Conservation (phyloP, 2,797 vertebrate genomes). For the Thaleichthys pacificus region DNA sequence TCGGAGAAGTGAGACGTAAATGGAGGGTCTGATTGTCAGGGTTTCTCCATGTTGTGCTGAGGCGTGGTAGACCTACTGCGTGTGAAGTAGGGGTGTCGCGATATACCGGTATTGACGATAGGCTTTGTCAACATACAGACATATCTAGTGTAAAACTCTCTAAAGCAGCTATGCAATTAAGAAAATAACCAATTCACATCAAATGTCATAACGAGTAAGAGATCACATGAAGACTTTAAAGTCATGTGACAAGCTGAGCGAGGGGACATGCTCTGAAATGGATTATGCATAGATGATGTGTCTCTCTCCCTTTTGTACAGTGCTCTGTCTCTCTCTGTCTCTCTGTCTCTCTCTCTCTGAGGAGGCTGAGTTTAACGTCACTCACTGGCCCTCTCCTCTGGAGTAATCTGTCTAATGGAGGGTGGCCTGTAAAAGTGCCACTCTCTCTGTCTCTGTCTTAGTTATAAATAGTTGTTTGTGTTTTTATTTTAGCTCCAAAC, state of each 20-base stretch:
- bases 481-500: background rate
- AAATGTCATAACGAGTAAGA: background rate
- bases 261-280: background rate
- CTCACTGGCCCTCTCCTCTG: background rate
- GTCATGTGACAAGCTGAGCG: background rate
- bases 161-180: background rate
- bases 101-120: no score
- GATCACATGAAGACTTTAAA: conserved; percentile 1
- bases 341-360: background rate
- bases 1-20: background rate
- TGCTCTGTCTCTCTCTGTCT: background rate
- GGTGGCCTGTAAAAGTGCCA: background rate
- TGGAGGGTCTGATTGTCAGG: background rate
- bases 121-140: background rate
- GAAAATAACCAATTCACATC: background rate
- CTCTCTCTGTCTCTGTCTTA: background rate
- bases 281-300: conserved; percentile 9
- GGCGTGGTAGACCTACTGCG: background rate
- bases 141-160: background rate
- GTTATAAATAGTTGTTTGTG: conserved; percentile 12
- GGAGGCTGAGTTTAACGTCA: background rate
- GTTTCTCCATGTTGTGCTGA: background rate
- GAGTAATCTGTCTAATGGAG: conserved; percentile 10
- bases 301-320: background rate
- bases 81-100: background rate